These are phyloP conservation scores for Saccopteryx leptura DNA, from an alignment of 2,113 vertebrate species.

Conservation along the genomic window DNA sequence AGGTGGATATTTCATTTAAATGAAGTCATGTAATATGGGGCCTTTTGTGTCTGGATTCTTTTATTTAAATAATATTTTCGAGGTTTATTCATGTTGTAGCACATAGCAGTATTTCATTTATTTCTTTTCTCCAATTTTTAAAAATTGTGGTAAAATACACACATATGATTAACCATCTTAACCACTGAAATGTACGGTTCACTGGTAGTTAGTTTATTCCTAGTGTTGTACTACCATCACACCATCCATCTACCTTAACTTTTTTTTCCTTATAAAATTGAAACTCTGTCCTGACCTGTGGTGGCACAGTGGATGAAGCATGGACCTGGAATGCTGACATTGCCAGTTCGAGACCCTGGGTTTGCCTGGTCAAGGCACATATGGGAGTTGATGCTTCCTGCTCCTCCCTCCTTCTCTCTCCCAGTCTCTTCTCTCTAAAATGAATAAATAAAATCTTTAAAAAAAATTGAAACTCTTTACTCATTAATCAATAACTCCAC, in stretches of 20 bases:
- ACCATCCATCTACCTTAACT: not conserved
- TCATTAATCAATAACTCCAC: not conserved
- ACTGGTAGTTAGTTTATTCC: not conserved
- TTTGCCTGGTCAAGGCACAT: no score
- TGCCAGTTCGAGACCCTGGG: no score
- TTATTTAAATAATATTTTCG: not conserved
- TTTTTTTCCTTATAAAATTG: conserved; percentile 20
- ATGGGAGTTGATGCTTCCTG: no score
- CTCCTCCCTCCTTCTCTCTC: no score
- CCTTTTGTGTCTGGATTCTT: not conserved
- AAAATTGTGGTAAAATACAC: not conserved
- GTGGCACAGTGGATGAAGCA: no score
- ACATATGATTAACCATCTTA: not conserved
- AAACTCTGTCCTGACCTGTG: not conserved
- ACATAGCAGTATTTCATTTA: not conserved
- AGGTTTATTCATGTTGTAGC: not conserved
- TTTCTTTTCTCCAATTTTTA: conserved; percentile 28
- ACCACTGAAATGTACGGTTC: not conserved
- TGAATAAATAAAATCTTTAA: no score
- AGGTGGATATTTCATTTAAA: not conserved
- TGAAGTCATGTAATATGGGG: not conserved
- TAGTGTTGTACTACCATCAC: not conserved
- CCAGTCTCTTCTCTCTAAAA: no score
- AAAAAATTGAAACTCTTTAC: not conserved
- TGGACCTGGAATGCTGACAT: no score